Percentiles rank a stretch among this genome's conserved stretches.
These are phyloP conservation scores for Chironomus riparius DNA, from an alignment of 2,888 invertebrate genomes.

Conservation along the genomic window DNA sequence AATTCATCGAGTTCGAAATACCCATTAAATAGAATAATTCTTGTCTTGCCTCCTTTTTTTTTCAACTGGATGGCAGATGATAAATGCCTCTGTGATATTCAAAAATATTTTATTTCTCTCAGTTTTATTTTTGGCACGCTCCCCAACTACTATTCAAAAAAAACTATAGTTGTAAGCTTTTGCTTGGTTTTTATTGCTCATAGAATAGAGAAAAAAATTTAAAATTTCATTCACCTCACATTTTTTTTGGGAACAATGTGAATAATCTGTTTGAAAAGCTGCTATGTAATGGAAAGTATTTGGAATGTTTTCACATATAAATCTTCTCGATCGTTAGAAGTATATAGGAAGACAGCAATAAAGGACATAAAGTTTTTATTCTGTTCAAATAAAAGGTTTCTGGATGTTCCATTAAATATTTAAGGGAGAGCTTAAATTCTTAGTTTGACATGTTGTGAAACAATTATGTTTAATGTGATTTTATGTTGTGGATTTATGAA, in stretches of 20 bases:
- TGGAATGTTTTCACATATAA: too few species aligned
- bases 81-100: neutral
- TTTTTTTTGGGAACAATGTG: neutral
- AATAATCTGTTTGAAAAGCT: neutral
- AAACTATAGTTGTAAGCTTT: neutral
- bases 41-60: neutral
- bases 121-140: neutral
- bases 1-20: neutral
- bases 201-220: neutral
- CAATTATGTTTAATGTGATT: too few species aligned
- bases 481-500: too few species aligned
- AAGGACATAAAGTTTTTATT: neutral
- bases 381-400: too few species aligned
- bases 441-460: too few species aligned
- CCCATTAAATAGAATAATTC: neutral
- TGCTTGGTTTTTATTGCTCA: neutral
- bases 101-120: neutral
- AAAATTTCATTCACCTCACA: constrained; percentile 1
- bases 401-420: too few species aligned
- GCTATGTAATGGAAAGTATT: neutral
- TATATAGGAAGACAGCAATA: neutral
- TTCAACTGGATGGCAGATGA: neutral
- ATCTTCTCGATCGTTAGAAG: neutral
- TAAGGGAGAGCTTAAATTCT: too few species aligned
- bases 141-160: neutral